These are phyloP conservation scores for Hemiscyllium ocellatum DNA, from an alignment of 2,113 vertebrate species.

Conservation along the genomic window DNA sequence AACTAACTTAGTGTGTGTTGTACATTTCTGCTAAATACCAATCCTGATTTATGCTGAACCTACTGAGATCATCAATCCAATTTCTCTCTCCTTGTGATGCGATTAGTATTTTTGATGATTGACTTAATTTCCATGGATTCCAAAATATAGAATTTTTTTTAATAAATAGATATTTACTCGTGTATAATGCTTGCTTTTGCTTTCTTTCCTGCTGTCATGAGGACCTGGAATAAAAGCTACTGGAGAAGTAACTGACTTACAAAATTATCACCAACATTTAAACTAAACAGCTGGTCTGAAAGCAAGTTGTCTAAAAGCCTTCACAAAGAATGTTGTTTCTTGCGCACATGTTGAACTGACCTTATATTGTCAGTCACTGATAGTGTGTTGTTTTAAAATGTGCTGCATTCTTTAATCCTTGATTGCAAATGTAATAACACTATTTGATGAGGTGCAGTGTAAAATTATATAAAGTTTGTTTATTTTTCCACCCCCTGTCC, in stretches of 20 bases:
- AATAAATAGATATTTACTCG: neutral
- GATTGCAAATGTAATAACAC: neutral
- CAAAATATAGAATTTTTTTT: neutral
- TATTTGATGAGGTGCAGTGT: neutral
- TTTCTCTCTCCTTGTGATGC: neutral
- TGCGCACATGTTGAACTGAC: neutral
- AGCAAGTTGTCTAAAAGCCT: neutral
- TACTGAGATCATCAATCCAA: neutral
- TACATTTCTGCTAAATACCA: neutral
- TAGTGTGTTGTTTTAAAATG: neutral
- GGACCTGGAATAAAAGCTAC: neutral
- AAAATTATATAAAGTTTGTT: neutral
- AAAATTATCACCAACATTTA: neutral
- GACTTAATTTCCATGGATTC: neutral
- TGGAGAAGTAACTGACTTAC: neutral
- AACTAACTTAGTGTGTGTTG: neutral
- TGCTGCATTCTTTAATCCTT: neutral
- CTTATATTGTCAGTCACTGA: neutral
- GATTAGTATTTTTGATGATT: neutral
- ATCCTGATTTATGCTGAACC: neutral
- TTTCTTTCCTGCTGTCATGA: neutral
- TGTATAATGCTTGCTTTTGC: neutral
- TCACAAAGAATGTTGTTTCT: no score
- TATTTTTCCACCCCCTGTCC: neutral
- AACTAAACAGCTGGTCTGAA: neutral